A percentile compares a stretch with the other conserved stretches of the same genome.
Evolutionary conservation across 2,888 invertebrate genomes (phyloP).

Genomic region (Seira sanloemensis): DNA sequence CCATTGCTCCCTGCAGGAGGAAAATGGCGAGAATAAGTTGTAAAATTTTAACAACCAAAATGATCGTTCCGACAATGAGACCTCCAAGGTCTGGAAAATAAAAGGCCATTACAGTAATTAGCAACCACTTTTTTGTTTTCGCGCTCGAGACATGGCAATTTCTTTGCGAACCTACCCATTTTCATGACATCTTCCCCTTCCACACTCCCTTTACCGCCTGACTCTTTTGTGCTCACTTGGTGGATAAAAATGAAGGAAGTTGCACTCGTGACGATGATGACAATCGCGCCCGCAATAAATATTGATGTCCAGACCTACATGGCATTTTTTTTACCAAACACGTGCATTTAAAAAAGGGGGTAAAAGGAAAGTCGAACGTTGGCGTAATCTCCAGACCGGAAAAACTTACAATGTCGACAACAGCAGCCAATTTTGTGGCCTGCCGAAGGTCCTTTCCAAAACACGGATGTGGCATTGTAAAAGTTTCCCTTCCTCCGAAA

Average conservation of each 20-base stretch:
- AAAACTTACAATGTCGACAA: conserved; percentile 47
- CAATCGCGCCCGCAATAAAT: conserved; percentile 41
- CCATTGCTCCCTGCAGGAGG: conserved; percentile 41
- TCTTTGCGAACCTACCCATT: not conserved
- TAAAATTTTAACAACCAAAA: conserved; percentile 46
- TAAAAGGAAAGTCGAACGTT: too few species aligned
- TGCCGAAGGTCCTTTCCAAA: conserved; percentile 49
- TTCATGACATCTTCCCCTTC: not conserved
- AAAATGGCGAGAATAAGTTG: conserved; percentile 45
- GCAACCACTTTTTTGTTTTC: not conserved
- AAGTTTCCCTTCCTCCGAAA: too few species aligned
- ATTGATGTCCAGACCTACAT: conserved; percentile 51
- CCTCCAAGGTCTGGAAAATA: conserved; percentile 35
- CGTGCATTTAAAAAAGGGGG: too few species aligned
- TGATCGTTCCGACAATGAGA: conserved; percentile 45
- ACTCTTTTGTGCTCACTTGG: not conserved
- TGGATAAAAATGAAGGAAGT: conserved; percentile 20
- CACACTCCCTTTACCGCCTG: conserved; percentile 20
- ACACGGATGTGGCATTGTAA: conserved; percentile 53
- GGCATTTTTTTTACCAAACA: too few species aligned
- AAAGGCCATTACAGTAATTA: not conserved
- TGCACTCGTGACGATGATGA: conserved; percentile 39
- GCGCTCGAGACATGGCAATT: not conserved
- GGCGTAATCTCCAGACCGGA: too few species aligned
- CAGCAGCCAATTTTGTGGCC: conserved; percentile 31